Base-by-base conservation (phyloP, 2,888 invertebrate genomes). In the Synanthedon myopaeformis region DNA sequence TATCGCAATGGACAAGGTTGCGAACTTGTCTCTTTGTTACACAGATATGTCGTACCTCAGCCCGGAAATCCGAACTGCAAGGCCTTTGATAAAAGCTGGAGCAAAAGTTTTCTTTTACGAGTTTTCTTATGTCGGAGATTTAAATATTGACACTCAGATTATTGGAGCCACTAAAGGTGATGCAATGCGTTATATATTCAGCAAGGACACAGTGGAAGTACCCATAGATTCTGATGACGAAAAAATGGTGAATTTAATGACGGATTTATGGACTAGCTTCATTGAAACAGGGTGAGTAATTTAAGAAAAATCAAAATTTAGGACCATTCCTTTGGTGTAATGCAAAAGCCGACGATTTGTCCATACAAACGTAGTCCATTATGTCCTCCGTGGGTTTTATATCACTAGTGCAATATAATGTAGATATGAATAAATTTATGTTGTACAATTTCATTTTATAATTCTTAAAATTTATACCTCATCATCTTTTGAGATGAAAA, bases 21-120 rank as follows among this genome's bases (percentile, higher is more conserved):
- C 64, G 3, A 57, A 64, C 11, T 61, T 79, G 13, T 69, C 80
- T 5, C 57, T 74, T 3, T 79, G 65, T 60, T 69, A 69, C 41
- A 79, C 81, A 6, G 85, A 86, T 53, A 66, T 69, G 4, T 69
- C 62, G 35, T 86, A 81, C 55, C 58, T 80, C 3, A 67, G 76
- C 4, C 79, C 82, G 4, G 67, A 64, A 6, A 61, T 82, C 2
- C 67, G 84, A 19, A 62, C 67, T 5, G 77, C 82, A 0, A 67
- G 82, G 49, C 60, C 65, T 12, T 57, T 84, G 10, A 64, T 70
- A 0, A 55, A 61, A 17, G 69, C 69, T 11, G 81, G 79, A 2
- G 80, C 84, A 0, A 83, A 79, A 0, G 88, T 90, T 2, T 90
- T 82, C 59, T 77, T 90, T 61, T 90, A 90, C 61, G 88, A 90